Evolutionary conservation across 2,113 vertebrate species (phyloP), one percentile per base, ranked within the genome.

Genomic region (Psettodes erumei): DNA sequence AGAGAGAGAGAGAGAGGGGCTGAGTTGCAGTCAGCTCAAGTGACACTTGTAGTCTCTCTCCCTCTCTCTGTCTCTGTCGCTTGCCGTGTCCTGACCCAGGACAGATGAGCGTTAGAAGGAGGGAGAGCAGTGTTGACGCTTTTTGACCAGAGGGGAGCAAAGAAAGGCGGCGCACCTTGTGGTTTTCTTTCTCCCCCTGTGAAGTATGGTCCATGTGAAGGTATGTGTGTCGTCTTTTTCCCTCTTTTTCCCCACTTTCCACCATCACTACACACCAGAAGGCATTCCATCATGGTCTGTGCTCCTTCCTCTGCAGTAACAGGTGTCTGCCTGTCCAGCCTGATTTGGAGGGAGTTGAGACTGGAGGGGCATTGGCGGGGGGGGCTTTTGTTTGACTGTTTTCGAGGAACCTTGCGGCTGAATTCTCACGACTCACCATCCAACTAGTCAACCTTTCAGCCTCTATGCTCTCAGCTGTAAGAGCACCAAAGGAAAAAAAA

Each of bases 161-260:
- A 76, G 42, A 63, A 69, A 74, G 75, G 72, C 43, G 23, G 86
- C 45, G 79, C 72, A 32, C 47, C 78, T 15, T 48, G n/a, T 58
- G 74, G 43, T 28, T 59, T 61, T 73, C 59, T 75, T 25, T 64
- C 38, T 59, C 12, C 65, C 28, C 88, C 33, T 85, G 45, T 83
- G 72, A 90, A 91, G 86, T 70, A 93, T 93, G 93, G 91, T 92
- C 71, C 91, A 88, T 80, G 88, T 89, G 84, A 93, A 94, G 93
- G 94, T 95, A 94, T 65, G 86, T 72, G 54, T 16, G 12, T 27
- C 42, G 21, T 54, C 16, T 4, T 23, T 23, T 45, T 23, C 12
- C 50, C 13, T 21, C 1, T 19, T 33, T 67, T 45, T 45, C 25
- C 8, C 19, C 28, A 38, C 11, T 37, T 51, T 43, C 27, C 28